These are phyloP conservation scores for Bombylius discolor DNA, from an alignment of 2,888 invertebrate genomes.

Conservation along the genomic window DNA sequence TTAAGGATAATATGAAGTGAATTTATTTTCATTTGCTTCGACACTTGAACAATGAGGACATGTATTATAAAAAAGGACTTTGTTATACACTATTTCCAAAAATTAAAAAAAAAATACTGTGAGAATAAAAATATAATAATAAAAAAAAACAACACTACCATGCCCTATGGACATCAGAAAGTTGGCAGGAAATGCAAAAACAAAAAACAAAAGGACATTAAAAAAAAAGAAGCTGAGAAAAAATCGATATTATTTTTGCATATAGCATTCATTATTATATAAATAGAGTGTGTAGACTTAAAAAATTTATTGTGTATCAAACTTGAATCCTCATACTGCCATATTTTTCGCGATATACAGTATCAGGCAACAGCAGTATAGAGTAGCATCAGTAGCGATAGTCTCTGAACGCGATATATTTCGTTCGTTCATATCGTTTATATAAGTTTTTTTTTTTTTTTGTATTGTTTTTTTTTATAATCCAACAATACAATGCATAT, in stretches of 20 bases:
- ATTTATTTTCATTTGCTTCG: conserved; percentile 12
- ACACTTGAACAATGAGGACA: conserved; percentile 11
- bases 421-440: too few relatives aligned
- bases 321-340: not conserved
- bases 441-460: too few relatives aligned
- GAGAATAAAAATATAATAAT: not conserved
- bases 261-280: not conserved
- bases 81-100: not conserved
- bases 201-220: not conserved
- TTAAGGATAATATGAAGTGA: conserved; percentile 6
- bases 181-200: not conserved
- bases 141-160: not conserved
- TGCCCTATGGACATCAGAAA: not conserved
- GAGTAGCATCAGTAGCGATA: not conserved
- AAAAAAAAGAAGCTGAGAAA: not conserved
- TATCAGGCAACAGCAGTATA: not conserved
- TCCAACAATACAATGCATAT: not conserved
- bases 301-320: not conserved
- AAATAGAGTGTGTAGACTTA: not conserved
- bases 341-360: too few relatives aligned
- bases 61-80: not conserved
- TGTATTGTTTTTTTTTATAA: not conserved
- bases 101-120: not conserved
- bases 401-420: not conserved
- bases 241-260: not conserved